These are phyloP conservation scores for Habrosyne pyritoides DNA, from an alignment of 2,888 invertebrate genomes.

Conservation along the genomic window DNA sequence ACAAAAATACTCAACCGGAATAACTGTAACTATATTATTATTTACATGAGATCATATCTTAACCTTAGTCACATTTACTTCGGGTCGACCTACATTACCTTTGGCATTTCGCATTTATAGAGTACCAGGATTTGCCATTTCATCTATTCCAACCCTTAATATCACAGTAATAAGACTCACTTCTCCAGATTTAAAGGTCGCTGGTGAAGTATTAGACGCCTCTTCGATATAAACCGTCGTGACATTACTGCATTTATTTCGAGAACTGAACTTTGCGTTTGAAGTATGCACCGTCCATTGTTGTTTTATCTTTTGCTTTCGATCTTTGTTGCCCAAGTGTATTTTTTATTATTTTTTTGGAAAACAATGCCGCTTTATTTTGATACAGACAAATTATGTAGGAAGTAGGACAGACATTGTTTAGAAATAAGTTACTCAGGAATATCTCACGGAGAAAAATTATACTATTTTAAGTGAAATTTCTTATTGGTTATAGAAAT, in stretches of 20 bases:
- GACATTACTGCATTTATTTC: conserved; percentile 65
- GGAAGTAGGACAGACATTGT: too few species aligned
- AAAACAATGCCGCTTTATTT: neutral
- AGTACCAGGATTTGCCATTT: neutral
- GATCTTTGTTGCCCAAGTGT: conserved; percentile 33
- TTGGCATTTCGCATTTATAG: neutral
- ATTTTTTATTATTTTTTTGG: neutral
- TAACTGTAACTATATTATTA: too few species aligned
- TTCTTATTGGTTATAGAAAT: too few species aligned
- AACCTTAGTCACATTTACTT: conserved; percentile 2
- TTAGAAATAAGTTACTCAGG: too few species aligned
- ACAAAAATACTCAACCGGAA: too few species aligned
- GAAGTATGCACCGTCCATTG: conserved; percentile 47
- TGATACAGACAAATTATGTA: neutral
- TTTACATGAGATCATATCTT: neutral
- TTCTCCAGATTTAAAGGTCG: conserved; percentile 1
- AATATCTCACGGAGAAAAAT: too few species aligned
- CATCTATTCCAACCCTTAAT: neutral
- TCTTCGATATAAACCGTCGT: conserved; percentile 24
- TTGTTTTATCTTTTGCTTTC: conserved; percentile 53
- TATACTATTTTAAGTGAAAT: too few species aligned
- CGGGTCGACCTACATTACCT: neutral
- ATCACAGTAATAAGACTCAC: neutral
- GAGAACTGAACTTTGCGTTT: conserved; percentile 59
- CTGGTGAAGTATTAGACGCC: neutral